Evolutionary conservation across 1,140 invertebrate genomes (phyloP).

Genomic region (Pseudomyrmex pallidus): DNA sequence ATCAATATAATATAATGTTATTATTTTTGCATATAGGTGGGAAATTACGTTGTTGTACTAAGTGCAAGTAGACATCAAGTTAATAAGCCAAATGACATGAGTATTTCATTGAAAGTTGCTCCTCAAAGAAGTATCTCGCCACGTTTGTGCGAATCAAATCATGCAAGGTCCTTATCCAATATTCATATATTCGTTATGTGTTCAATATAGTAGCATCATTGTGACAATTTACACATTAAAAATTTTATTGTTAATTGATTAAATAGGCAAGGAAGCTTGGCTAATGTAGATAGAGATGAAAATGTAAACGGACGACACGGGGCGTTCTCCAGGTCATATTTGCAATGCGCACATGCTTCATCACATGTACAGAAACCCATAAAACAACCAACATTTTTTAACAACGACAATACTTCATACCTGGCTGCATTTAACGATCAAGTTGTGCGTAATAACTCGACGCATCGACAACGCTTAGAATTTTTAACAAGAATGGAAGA

Average conservation of each 20-base stretch:
- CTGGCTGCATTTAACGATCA: conserved; percentile 88
- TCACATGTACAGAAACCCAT: conserved; percentile 60
- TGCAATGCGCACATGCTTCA: conserved; percentile 59
- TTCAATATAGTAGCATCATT: background rate
- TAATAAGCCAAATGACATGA: conserved; percentile 80
- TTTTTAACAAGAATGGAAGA: conserved; percentile 87
- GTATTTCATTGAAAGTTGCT: conserved; percentile 76
- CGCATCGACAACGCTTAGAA: conserved; percentile 87
- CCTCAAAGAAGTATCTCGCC: conserved; percentile 71
- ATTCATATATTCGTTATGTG: background rate
- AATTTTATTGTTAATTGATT: conserved; percentile 1
- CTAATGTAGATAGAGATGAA: conserved; percentile 87
- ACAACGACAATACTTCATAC: conserved; percentile 86
- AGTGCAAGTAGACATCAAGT: conserved; percentile 79
- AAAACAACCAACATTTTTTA: conserved; percentile 73
- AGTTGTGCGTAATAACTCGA: conserved; percentile 80
- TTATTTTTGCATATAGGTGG: conserved; percentile 74
- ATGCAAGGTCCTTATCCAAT: conserved; percentile 72
- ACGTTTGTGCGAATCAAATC: conserved; percentile 51
- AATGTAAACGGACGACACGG: conserved; percentile 91
- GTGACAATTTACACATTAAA: background rate
- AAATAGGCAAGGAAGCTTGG: conserved; percentile 69
- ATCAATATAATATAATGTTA: conserved; percentile 14
- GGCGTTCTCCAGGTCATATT: conserved; percentile 82
- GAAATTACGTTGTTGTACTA: conserved; percentile 84